phyloP scores from a whole-genome alignment of 2,797 vertebrate species.

The Galagoides demidoff region DNA sequence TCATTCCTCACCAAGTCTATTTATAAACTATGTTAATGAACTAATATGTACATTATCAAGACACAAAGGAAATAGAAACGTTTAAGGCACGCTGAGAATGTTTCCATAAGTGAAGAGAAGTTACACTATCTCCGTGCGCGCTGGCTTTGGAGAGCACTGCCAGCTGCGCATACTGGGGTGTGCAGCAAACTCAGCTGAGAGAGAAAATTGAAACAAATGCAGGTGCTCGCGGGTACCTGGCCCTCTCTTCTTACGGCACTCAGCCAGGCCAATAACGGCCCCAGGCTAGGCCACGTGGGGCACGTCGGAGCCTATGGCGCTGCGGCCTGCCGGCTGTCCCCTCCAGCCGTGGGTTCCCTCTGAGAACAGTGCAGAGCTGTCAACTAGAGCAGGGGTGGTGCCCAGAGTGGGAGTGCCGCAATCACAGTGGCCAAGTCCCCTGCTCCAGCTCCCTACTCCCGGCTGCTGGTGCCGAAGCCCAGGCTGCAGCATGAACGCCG shows the following conservation, averaged over 20 bases:
- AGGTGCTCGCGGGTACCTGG: conserved; percentile 4
- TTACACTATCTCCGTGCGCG: not conserved
- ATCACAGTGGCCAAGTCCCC: not conserved
- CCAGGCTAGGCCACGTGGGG: conserved; percentile 79
- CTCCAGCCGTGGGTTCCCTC: not conserved
- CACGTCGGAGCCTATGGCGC: conserved; percentile 74
- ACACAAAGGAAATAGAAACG: not conserved
- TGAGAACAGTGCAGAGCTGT: conserved; percentile 82
- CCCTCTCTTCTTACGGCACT: conserved; percentile 72
- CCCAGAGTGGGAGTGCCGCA: conserved; percentile 58
- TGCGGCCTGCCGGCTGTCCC: not conserved
- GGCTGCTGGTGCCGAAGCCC: conserved; percentile 62
- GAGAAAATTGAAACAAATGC: conserved; percentile 59
- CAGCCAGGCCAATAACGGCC: conserved; percentile 77
- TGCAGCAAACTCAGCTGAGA: not conserved
- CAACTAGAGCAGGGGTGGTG: conserved; percentile 81
- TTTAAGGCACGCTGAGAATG: not conserved
- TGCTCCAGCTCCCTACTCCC: conserved; percentile 67
- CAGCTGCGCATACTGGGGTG: not conserved
- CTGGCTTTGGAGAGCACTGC: not conserved
- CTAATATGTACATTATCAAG: not conserved
- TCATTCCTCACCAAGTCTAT: not conserved
- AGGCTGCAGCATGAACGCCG: conserved; percentile 92
- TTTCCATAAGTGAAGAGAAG: not conserved
- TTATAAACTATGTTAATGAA: not conserved